These are phyloP conservation scores for Theonella swinhoei DNA, from an alignment of 37 sponge, comb jelly and placozoan genomes.

Conservation along the genomic window DNA sequence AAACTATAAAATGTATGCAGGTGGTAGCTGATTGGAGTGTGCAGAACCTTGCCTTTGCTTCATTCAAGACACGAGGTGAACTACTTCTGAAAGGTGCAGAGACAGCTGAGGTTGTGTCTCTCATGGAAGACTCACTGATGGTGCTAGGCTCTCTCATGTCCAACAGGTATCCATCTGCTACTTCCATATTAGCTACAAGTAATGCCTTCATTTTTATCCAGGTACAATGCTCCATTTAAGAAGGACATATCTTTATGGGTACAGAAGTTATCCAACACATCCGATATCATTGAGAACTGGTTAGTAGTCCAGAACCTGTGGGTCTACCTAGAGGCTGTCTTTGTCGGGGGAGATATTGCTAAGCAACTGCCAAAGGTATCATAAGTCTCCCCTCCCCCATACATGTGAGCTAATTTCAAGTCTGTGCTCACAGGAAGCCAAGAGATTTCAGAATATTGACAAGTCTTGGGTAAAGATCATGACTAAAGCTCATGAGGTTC, in stretches of 20 bases:
- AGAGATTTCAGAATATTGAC: slow-evolving; percentile 89
- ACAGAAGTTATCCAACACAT: slow-evolving; percentile 92
- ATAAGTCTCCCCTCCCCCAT: too few species aligned
- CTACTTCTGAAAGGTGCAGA: slow-evolving; percentile 91
- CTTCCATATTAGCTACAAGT: too few species aligned
- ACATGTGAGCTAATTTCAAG: neutral
- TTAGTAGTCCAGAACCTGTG: slow-evolving; percentile 97
- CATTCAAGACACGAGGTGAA: slow-evolving; percentile 95
- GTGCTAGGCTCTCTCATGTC: slow-evolving; percentile 96
- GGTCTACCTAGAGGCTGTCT: slow-evolving; percentile 98
- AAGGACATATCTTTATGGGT: slow-evolving; percentile 92
- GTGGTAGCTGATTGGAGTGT: slow-evolving; percentile 90
- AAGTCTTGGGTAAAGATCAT: slow-evolving; percentile 99
- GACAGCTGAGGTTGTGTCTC: slow-evolving; percentile 87
- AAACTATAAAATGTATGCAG: neutral
- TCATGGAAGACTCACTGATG: slow-evolving; percentile 99
- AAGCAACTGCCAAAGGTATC: slow-evolving; percentile 96
- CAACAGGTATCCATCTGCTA: slow-evolving; percentile 64
- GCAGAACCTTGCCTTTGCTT: slow-evolving; percentile 70
- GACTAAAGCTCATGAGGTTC: slow-evolving; percentile 91
- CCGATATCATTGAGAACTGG: slow-evolving; percentile 99
- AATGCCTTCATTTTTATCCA: slow-evolving; percentile 22
- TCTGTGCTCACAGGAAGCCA: slow-evolving; percentile 75
- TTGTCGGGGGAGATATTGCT: slow-evolving; percentile 99
- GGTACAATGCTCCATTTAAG: slow-evolving; percentile 98